Evolutionary conservation across 2,888 invertebrate species (phyloP), one percentile per base, ranked within the genome.

Genomic region (Neria commutata): DNA sequence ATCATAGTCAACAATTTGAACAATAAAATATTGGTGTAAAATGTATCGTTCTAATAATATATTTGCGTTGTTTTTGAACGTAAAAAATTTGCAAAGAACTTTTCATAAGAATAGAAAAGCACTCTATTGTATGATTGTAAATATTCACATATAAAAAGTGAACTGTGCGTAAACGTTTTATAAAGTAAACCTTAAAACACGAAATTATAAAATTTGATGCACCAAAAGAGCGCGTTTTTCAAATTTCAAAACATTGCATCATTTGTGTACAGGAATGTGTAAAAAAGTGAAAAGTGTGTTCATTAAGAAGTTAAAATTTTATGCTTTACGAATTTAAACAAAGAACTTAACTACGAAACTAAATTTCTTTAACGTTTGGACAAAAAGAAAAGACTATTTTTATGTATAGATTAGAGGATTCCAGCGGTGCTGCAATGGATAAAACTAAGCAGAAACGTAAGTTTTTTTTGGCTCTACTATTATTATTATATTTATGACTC

Each of bases 391-490:
- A 61, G 26, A 33, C 34, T 69, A 70, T 66, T 70, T 72, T 70
- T 72, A 79, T 79, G 79, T 79, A 79, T 73, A 77, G 79, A 74
- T 68, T 79, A 68, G 79, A 79, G 68, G 79, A 79, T 68, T 74
- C 77, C 57, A 80, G 78, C 70, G 80, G 78, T 68, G 72, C 74
- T 77, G 80, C 78, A 62, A 79, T 79, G 79, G 79, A 79, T 70
- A 79, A 79, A 70, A 80, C 77, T 67, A 79, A 79, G 70, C 79
- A 79, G 70, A 79, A 79, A 72, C 74, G 79, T 79, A 64, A 79
- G 79, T 79, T n/a, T n/a, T n/a, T n/a, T n/a, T n/a, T n/a, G n/a
- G n/a, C n/a, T n/a, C n/a, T n/a, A n/a, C n/a, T n/a, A n/a, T n/a
- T n/a, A n/a, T n/a, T n/a, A n/a, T n/a, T n/a, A n/a, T n/a, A n/a